Evolutionary conservation across 1,140 invertebrate species (phyloP), one percentile per base, ranked within the genome.

Genomic region (Ditylenchus dipsaci): DNA sequence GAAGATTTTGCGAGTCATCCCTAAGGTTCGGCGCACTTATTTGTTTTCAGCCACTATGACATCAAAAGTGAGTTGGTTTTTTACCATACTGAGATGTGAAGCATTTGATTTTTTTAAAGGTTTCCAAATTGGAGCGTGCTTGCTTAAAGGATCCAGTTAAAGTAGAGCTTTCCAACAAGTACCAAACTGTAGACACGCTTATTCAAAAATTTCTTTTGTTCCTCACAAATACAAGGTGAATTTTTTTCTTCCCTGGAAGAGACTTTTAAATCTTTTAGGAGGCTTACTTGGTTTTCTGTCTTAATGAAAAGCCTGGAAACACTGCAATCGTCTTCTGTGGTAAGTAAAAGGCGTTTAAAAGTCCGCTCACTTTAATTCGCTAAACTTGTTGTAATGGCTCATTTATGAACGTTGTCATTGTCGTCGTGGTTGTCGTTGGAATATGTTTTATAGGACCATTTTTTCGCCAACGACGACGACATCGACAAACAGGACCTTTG

Each of bases 121-220:
- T 97, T 60, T 82, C 92, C 74, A 97, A 98, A 84, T 84, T 98
- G 23, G 94, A 98, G 83, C 85, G 95, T 63, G 95, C 95, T 0
- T 96, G 91, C 7, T 85, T 99, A 0, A 88, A 89, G 73, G 84
- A 89, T 75, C 94, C 95, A 9, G 91, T 95, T 0, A 92, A 91
- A 85, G 90, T 98, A 9, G 93, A 97, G 77, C 61, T 80, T 45
- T 69, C 79, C 84, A 92, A 91, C 0, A 93, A 89, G 3, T 98
- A 96, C 84, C 92, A 97, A 85, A 98, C 95, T 11, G 95, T 98
- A 0, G 93, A 95, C 57, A 94, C 95, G 82, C 85, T 99, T 17
- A 89, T 92, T 77, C 95, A 98, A 83, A 92, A 90, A 84, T 97
- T 97, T 81, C 76, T 97, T 5, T 98, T 82, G 90, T 97, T 78